Evolutionary conservation across 2,888 invertebrate genomes (phyloP).

Genomic region (Exephanes ischioxanthus): DNA sequence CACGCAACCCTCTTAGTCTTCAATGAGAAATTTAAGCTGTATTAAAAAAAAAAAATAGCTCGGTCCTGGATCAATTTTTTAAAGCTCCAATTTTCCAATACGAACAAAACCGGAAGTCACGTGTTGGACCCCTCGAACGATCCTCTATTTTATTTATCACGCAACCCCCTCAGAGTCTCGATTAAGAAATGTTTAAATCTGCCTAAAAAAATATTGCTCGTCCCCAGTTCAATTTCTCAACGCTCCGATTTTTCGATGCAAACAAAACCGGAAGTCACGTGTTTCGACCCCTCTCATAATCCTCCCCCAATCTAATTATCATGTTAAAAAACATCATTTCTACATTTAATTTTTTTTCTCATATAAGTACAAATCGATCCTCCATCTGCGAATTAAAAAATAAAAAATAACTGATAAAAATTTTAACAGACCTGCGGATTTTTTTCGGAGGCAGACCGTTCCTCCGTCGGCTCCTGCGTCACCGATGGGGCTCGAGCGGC

Average conservation of each 20-base stretch:
- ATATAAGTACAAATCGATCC: background rate
- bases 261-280: constrained; percentile 8
- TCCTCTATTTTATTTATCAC: too few relatives aligned
- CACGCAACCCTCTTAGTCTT: background rate
- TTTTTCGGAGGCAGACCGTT: constrained; percentile 1
- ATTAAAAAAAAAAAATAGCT: background rate
- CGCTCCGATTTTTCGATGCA: background rate
- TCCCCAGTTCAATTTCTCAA: background rate
- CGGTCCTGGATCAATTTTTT: background rate
- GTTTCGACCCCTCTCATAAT: background rate
- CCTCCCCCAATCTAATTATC: background rate
- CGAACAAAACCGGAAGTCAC: background rate
- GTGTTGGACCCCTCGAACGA: background rate
- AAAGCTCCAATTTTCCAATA: background rate
- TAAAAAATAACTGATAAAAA: background rate
- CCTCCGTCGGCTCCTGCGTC: constrained; percentile 13
- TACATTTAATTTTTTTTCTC: background rate
- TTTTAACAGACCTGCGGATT: constrained; percentile 34
- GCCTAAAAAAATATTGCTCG: background rate
- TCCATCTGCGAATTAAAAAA: background rate
- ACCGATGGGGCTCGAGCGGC: background rate
- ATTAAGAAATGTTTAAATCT: background rate
- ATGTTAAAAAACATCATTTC: background rate
- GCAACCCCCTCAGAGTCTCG: background rate
- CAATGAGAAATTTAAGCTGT: background rate